Base-by-base conservation (phyloP, 1,140 invertebrate species). In the Meloidogyne hapla region DNA sequence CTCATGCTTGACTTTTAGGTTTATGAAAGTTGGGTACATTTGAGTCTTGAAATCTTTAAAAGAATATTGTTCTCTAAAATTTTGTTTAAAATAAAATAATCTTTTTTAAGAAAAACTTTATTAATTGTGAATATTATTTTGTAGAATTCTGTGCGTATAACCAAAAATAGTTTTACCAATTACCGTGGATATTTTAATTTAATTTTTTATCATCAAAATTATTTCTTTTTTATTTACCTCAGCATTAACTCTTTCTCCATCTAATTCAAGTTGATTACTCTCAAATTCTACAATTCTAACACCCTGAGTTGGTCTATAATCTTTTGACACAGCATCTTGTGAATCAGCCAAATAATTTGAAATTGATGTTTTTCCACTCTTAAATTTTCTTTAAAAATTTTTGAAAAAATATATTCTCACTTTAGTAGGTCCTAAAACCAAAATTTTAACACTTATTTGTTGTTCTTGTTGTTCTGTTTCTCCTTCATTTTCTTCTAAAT, bases 251-350 rank as follows among this genome's bases (percentile, higher is more conserved):
- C 83, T 82, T 81, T 89, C 88, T 71, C 90, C 89, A 77, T 89
- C 89, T 0, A 90, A 83, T 75, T 87, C 88, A 42, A 90, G 82
- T 74, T 89, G 88, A 21, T 88, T 85, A 68, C 89, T 86, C 88
- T 92, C 91, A 88, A 92, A 92, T 87, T 92, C 92, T 13, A 92
- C 83, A 82, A 92, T 92, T 81, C 91, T 88, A 64, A 81, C 83
- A 69, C 91, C 91, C 86, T 91, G 89, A 2, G 92, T 92, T 45
- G 91, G 91, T 80, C 89, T 88, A 86, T 92, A 92, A 69, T 91
- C 90, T 28, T 87, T 89, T 28, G 89, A 87, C 25, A 90, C 88
- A 38, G 86, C 88, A 83, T 92, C 91, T 4, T 90, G 90, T 1
- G 91, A 90, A 84, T 92, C 91, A 0, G 91, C 90, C 15, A 92